Percentiles rank a stretch among this genome's conserved stretches.
These are phyloP conservation scores for Corydoras maculifer DNA, from an alignment of 2,113 vertebrate species.

Conservation along the genomic window DNA sequence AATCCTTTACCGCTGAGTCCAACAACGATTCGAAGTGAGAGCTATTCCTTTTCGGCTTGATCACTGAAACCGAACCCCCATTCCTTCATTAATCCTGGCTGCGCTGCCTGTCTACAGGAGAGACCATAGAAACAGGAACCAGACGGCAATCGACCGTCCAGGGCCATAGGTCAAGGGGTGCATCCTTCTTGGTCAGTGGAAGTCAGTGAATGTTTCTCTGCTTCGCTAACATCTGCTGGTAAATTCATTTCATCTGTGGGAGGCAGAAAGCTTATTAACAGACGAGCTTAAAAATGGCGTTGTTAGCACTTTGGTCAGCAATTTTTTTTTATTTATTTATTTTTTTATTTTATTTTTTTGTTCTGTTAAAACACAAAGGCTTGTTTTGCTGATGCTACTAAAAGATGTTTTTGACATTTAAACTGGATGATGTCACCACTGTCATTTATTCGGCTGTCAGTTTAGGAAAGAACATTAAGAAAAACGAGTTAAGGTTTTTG, in stretches of 20 bases:
- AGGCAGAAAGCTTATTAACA: neutral
- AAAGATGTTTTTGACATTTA: neutral
- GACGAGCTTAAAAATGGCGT: neutral
- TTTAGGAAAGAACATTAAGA: neutral
- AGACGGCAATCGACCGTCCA: conserved; percentile 41
- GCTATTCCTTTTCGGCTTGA: conserved; percentile 18
- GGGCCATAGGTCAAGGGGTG: conserved; percentile 44
- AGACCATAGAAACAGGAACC: conserved; percentile 41
- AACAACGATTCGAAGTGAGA: conserved; percentile 6
- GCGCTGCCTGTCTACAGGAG: conserved; percentile 27
- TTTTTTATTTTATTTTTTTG: too few species aligned
- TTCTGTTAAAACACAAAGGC: too few species aligned
- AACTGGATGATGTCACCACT: neutral
- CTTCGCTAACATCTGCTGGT: conserved; percentile 46
- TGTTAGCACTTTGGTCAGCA: neutral
- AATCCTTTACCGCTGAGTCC: conserved; percentile 13
- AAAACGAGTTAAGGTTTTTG: conserved; percentile 5
- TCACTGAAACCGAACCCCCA: conserved; percentile 31
- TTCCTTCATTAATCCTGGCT: conserved; percentile 42
- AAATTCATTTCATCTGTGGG: conserved; percentile 39
- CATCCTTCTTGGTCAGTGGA: conserved; percentile 49
- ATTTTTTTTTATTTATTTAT: too few species aligned
- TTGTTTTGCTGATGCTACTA: neutral
- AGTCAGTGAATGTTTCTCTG: conserved; percentile 30
- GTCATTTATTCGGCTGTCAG: neutral